Evolutionary conservation across 2,113 vertebrate species (phyloP), one percentile per base, ranked within the genome.

Genomic region (Sander lucioperca): DNA sequence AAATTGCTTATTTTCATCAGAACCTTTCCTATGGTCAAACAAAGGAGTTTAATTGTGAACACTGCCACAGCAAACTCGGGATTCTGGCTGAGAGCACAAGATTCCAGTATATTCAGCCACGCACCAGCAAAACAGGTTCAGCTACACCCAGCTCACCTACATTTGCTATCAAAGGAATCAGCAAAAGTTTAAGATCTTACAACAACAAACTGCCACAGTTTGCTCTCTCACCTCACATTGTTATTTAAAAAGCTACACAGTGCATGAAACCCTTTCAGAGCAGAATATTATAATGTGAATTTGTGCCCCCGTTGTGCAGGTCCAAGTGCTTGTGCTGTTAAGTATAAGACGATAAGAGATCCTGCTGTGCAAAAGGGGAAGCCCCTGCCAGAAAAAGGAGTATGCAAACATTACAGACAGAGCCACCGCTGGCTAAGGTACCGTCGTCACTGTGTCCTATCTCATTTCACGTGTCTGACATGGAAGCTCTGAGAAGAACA

Each of bases 401-500:
- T 91, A 4, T 96, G 96, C 87, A 96, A 80, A 82, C 96, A 96
- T 86, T 96, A 84, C 87, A 96, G 87, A 88, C 96, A 96, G 83
- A 96, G 96, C 83, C 94, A 94, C 75, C 95, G 96, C 51, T 96
- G 96, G 96, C 89, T 96, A 14, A 95, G 96, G 96, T 96, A 90
- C 23, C 19, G 0, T 47, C 8, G 1, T 50, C 19, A 0, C 27
- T 23, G 3, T 27, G 25, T 25, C 13, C 12, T 36, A 0, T 19
- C 12, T 65, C n/a, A 19, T 58, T 65, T 77, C 5, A 64, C 7
- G 12, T 68, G 2, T 47, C 19, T 3, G 2, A 43, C 47, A 25
- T 27, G 14, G 14, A 43, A 73, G 15, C 14, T 59, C 51, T 14
- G 36, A 66, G 10, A 59, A 30, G 10, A 1, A 11, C 23, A 53